Evolutionary conservation across 53 echinoderm and acorn worm species (phyloP).

Genomic region (Luidia sarsii): DNA sequence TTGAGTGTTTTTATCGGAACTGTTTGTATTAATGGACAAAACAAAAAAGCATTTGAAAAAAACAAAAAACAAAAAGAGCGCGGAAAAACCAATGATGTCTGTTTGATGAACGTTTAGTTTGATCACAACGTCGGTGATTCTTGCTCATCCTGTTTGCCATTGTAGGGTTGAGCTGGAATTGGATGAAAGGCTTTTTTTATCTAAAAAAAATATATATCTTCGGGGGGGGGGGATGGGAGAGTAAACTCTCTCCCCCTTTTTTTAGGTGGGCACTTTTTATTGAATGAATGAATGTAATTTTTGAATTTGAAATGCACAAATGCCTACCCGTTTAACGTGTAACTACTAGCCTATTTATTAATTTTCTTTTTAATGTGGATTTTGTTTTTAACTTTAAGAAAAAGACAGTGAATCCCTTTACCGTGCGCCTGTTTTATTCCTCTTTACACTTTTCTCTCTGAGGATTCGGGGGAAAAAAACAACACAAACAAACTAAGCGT

Average conservation of each 20-base stretch:
- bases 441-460: not conserved
- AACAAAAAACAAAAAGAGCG: too few relatives aligned
- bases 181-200: too few relatives aligned
- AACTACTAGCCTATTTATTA: constrained; percentile 44
- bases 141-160: not conserved
- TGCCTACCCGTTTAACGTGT: constrained; percentile 43
- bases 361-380: constrained; percentile 30
- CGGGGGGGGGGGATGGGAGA: not conserved
- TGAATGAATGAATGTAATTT: constrained; percentile 49
- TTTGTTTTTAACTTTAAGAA: constrained; percentile 4
- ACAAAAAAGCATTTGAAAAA: not conserved
- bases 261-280: constrained; percentile 40
- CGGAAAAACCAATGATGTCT: too few relatives aligned
- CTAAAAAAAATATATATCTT: too few relatives aligned
- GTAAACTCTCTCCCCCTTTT: not conserved
- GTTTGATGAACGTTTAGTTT: not conserved
- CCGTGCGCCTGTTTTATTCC: constrained; percentile 1
- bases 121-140: not conserved
- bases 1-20: constrained; percentile 33
- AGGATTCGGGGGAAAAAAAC: too few relatives aligned
- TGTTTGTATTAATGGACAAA: constrained; percentile 27
- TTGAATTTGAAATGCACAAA: constrained; percentile 49
- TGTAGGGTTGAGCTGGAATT: too few relatives aligned
- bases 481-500: too few relatives aligned
- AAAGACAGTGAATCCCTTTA: constrained; percentile 25